Conservation (phyloP, 1,140 invertebrate species). For the Drosophila malerkotliana region DNA sequence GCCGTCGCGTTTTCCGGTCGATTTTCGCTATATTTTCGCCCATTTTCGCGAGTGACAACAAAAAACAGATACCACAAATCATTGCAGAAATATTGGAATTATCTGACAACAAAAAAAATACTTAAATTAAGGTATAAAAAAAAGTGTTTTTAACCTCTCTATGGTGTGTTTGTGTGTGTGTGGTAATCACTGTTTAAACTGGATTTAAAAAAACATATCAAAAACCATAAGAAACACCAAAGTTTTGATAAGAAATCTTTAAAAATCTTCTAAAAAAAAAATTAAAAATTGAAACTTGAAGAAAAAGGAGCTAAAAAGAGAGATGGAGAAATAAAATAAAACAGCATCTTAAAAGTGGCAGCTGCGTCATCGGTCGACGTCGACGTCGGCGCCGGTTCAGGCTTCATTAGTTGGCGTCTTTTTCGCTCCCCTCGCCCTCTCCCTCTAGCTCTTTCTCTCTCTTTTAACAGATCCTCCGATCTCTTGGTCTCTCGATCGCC, state of each 20-base stretch:
- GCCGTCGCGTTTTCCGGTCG: constrained; percentile 1
- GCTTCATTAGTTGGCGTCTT: constrained; percentile 57
- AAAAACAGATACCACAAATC: neutral
- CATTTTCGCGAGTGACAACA: neutral
- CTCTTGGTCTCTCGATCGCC: constrained; percentile 23
- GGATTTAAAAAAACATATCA: neutral
- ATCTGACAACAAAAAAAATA: neutral
- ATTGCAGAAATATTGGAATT: neutral
- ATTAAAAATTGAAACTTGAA: neutral
- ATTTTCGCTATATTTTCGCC: neutral
- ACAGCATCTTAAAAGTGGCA: constrained; percentile 42
- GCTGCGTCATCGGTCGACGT: constrained; percentile 26
- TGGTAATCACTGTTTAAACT: neutral
- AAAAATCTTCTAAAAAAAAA: neutral
- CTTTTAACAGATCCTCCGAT: constrained; percentile 10
- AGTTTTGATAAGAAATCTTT: neutral
- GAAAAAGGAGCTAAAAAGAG: neutral
- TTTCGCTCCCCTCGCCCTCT: constrained; percentile 13
- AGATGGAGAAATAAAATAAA: constrained; percentile 11
- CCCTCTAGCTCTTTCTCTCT: constrained; percentile 1
- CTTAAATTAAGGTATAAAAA: neutral
- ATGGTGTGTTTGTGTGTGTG: neutral
- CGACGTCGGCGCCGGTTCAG: constrained; percentile 59
- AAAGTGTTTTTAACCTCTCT: neutral
- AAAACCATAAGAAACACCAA: neutral